phyloP scores from a whole-genome alignment of 1,140 invertebrate species.

The Drosophila obscura region DNA sequence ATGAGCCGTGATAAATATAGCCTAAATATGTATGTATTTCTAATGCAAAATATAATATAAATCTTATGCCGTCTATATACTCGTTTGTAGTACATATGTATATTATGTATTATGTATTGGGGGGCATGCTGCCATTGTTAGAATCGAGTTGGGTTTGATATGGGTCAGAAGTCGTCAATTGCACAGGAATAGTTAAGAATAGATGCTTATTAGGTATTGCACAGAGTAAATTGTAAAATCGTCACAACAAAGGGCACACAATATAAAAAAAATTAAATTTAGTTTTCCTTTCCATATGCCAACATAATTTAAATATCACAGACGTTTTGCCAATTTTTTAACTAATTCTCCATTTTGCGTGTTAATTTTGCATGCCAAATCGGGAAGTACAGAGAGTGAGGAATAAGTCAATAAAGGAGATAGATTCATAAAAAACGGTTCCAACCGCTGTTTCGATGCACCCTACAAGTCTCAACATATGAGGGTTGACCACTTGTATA shows the following conservation, averaged over 20 bases:
- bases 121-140: conserved; percentile 20
- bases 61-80: conserved; percentile 42
- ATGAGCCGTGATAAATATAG: no score
- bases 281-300: conserved; percentile 49
- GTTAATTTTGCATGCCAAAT: conserved; percentile 68
- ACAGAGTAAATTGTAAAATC: conserved; percentile 57
- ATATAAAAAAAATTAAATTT: conserved; percentile 68
- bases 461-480: no score
- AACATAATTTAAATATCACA: conserved; percentile 81
- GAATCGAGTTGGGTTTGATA: conserved; percentile 64
- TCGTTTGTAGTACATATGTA: conserved; percentile 29
- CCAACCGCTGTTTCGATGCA: conserved; percentile 3
- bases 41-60: conserved; percentile 56
- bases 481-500: no score
- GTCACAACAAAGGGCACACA: conserved; percentile 57
- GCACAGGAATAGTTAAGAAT: conserved; percentile 60
- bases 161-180: conserved; percentile 67
- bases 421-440: neutral
- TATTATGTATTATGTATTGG: conserved; percentile 21
- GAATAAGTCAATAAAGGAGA: conserved; percentile 12
- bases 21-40: conserved; percentile 8
- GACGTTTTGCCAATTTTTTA: conserved; percentile 78
- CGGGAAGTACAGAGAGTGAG: conserved; percentile 26
- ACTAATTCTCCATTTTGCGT: conserved; percentile 63
- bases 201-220: conserved; percentile 67